Percentiles rank a stretch among this genome's conserved stretches.
phyloP scores from a whole-genome alignment of 1,140 invertebrate species.

The Drosophila yakuba region DNA sequence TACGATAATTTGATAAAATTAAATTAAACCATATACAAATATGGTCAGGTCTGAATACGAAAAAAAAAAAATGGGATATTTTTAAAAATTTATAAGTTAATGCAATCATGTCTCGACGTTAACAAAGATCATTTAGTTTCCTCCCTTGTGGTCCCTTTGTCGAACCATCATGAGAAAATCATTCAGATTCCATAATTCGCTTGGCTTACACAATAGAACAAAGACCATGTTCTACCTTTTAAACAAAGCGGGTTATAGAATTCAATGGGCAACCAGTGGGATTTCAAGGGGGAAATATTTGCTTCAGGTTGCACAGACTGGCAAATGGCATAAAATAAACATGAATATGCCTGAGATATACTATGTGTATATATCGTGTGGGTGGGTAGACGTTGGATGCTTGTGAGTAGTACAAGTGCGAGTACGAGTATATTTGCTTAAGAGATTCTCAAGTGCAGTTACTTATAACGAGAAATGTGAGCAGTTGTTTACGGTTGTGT shows the following conservation, averaged over 20 bases:
- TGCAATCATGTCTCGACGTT: no score
- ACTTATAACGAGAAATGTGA: slow-evolving; percentile 52
- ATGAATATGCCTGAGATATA: slow-evolving; percentile 21
- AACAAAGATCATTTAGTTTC: no score
- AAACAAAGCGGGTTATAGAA: slow-evolving; percentile 43
- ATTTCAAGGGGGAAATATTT: slow-evolving; percentile 14
- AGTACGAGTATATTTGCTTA: slow-evolving; percentile 47
- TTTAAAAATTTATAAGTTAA: no score
- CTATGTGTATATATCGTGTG: slow-evolving; percentile 2
- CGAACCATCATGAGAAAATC: slow-evolving; percentile 1
- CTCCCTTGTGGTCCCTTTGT: no score
- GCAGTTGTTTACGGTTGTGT: slow-evolving; percentile 59
- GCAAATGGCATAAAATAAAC: slow-evolving; percentile 43
- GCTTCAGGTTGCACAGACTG: slow-evolving; percentile 28
- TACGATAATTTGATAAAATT: no score
- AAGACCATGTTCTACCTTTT: slow-evolving; percentile 21
- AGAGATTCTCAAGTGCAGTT: slow-evolving; percentile 59
- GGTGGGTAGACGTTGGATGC: slow-evolving; percentile 4
- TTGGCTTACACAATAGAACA: slow-evolving; percentile 11
- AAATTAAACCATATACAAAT: no score
- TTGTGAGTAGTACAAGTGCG: slow-evolving; percentile 8
- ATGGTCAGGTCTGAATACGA: no score
- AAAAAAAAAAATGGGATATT: no score
- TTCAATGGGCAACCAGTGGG: slow-evolving; percentile 33
- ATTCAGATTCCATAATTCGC: not conserved